Percentiles rank a stretch among this genome's conserved stretches.
phyloP scores from a whole-genome alignment of 2,113 vertebrate species.

The Poeciliopsis turrubarensis region DNA sequence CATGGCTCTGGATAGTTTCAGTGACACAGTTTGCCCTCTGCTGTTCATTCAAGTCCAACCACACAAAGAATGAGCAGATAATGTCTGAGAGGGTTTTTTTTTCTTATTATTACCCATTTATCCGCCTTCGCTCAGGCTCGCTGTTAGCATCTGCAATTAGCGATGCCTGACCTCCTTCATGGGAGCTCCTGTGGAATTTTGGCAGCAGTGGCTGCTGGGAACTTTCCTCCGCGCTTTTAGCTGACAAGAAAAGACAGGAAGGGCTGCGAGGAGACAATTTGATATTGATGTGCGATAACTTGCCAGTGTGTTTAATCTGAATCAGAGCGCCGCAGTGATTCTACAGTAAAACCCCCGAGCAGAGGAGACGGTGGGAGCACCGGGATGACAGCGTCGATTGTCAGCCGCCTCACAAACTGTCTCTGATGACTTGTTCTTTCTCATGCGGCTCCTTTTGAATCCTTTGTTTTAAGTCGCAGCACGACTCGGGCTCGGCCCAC shows the following conservation, averaged over 20 bases:
- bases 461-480: conserved; percentile 39
- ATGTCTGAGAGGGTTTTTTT: conserved; percentile 10
- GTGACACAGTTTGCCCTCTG: conserved; percentile 16
- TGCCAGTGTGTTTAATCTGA: conserved; percentile 11
- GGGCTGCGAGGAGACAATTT: not conserved
- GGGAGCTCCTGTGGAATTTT: conserved; percentile 9
- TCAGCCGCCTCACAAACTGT: conserved; percentile 31
- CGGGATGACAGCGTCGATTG: conserved; percentile 38
- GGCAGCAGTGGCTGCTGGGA: not conserved
- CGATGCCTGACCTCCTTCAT: not conserved
- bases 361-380: conserved; percentile 51
- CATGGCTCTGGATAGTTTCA: not conserved
- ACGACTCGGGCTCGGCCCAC: not conserved
- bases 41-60: conserved; percentile 9
- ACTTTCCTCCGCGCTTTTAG: not conserved
- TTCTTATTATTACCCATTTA: not conserved
- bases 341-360: conserved; percentile 23
- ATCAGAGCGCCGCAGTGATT: conserved; percentile 11
- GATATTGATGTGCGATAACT: not conserved
- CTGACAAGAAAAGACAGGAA: not conserved
- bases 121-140: conserved; percentile 21
- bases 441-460: conserved; percentile 28
- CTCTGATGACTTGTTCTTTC: conserved; percentile 30
- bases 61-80: conserved; percentile 10
- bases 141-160: conserved; percentile 26